Percentiles rank a stretch among this genome's conserved stretches.
Evolutionary conservation across 1,140 invertebrate species (phyloP).

Genomic region (Melipona quadrifasciata): DNA sequence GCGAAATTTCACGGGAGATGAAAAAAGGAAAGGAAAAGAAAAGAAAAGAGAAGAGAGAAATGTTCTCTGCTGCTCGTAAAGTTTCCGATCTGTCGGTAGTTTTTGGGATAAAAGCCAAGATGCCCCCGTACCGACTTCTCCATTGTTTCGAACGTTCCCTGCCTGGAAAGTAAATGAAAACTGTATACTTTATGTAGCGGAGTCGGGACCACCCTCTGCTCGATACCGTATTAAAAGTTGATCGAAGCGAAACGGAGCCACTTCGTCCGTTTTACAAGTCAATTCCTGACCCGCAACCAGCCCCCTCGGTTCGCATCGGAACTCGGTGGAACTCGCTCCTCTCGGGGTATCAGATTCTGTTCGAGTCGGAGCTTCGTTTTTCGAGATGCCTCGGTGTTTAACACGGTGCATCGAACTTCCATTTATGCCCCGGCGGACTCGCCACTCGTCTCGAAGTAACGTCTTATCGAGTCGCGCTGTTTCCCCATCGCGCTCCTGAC

Average conservation of each 20-base stretch:
- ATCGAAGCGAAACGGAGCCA: not conserved
- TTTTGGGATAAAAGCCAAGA: constrained; percentile 19
- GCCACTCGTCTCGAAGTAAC: not conserved
- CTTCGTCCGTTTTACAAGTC: not conserved
- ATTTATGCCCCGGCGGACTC: not conserved
- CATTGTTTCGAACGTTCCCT: not conserved
- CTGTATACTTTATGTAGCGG: not conserved
- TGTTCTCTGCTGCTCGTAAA: not conserved
- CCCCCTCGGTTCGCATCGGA: not conserved
- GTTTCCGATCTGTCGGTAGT: not conserved
- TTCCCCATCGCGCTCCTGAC: not conserved
- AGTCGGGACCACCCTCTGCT: not conserved
- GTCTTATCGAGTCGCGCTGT: not conserved
- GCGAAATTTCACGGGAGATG: too few relatives aligned
- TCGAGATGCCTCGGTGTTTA: not conserved
- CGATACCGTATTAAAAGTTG: constrained; percentile 21
- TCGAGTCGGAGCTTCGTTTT: not conserved
- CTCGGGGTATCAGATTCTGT: not conserved
- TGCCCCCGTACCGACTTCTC: not conserved
- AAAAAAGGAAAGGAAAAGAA: too few relatives aligned
- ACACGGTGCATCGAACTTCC: not conserved
- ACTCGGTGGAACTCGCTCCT: not conserved
- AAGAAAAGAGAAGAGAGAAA: not conserved
- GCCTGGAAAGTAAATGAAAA: constrained; percentile 6
- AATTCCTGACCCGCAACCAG: not conserved